Base-by-base conservation (phyloP, 2,888 invertebrate genomes). In the Brachyptera risi region DNA sequence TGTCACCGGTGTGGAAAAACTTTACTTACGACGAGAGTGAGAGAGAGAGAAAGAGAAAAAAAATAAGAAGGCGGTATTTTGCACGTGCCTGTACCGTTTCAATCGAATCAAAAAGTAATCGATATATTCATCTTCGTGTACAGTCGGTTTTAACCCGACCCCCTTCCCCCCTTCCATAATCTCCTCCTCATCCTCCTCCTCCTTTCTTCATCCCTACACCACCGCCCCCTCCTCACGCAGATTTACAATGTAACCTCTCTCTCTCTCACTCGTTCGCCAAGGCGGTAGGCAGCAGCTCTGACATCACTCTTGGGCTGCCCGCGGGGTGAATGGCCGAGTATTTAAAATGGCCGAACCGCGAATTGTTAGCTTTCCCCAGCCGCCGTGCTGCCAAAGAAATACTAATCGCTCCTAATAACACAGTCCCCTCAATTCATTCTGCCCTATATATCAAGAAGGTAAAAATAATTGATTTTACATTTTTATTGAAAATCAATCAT, bases 241-340 rank as follows among this genome's bases (percentile, higher is more conserved):
- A 19, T 31, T 31, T 31, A 31, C 31, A 31, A 31, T 31, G 31
- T 31, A 31, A 11, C 31, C 31, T 31, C 31, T 31, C 31, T 11
- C 31, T 11, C n/a, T 31, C 31, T 31, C 31, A 7, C 11, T 11
- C 11, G 7, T 31, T 31, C 31, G 31, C 5, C 31, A 31, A n/a
- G n/a, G n/a, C n/a, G n/a, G n/a, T n/a, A n/a, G n/a, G 3, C 3
- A 26, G 26, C n/a, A 17, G 11, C 31, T n/a, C 51, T 23, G 49
- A 5, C 49, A 24, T 23, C 31, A 7, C 54, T 21, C 31, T 19
- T n/a, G n/a, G n/a, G 27, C 60, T 40, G 60, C 61, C 61, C 40
- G 50, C 50, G 61, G 50, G 61, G 47, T 61, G 57, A 61, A 61
- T 38, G 61, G 40, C 61, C 61, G 26, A 49, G 56, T 51, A 61